phyloP scores from a whole-genome alignment of 2,888 invertebrate genomes.

The Tuta absoluta region DNA sequence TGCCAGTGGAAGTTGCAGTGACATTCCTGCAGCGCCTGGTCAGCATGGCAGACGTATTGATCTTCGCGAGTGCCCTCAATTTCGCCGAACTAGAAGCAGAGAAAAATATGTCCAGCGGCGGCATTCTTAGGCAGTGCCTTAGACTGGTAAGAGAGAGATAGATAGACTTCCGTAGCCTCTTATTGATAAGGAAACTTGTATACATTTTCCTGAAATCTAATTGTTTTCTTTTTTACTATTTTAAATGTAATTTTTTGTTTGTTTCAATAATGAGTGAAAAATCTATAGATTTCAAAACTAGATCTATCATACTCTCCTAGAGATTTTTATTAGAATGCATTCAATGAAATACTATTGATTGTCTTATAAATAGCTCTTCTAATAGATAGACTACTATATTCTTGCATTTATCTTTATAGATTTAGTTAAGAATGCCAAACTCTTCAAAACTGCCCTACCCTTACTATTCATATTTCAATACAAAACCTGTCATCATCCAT shows the following conservation, averaged over 20 bases:
- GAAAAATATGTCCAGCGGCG: slow-evolving; percentile 99
- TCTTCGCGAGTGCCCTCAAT: slow-evolving; percentile 98
- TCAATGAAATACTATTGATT: slow-evolving; percentile 17
- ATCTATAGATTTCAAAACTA: slow-evolving; percentile 6
- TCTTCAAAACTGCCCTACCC: background rate
- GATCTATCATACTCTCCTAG: background rate
- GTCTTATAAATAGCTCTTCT: slow-evolving; percentile 11
- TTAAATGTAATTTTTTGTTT: background rate
- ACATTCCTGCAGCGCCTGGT: slow-evolving; percentile 98
- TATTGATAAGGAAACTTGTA: background rate
- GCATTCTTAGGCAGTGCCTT: slow-evolving; percentile 97
- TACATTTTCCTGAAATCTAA: slow-evolving; percentile 6
- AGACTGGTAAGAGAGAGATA: slow-evolving; percentile 83
- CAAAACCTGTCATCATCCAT: slow-evolving; percentile 5
- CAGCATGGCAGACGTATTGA: slow-evolving; percentile 98
- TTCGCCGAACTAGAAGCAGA: slow-evolving; percentile 99
- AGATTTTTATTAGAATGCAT: slow-evolving; percentile 17
- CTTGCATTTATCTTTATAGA: slow-evolving; percentile 23
- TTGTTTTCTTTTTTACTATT: background rate
- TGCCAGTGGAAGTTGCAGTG: slow-evolving; percentile 98
- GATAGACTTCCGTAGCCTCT: background rate
- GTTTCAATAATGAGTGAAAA: background rate
- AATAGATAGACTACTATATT: slow-evolving; percentile 4
- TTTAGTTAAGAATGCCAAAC: slow-evolving; percentile 21
- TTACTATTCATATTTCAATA: background rate